A percentile compares a stretch with the other conserved stretches of the same genome.
These are phyloP conservation scores for Neocrepidodera transversa DNA, from an alignment of 2,888 invertebrate species.

Conservation along the genomic window DNA sequence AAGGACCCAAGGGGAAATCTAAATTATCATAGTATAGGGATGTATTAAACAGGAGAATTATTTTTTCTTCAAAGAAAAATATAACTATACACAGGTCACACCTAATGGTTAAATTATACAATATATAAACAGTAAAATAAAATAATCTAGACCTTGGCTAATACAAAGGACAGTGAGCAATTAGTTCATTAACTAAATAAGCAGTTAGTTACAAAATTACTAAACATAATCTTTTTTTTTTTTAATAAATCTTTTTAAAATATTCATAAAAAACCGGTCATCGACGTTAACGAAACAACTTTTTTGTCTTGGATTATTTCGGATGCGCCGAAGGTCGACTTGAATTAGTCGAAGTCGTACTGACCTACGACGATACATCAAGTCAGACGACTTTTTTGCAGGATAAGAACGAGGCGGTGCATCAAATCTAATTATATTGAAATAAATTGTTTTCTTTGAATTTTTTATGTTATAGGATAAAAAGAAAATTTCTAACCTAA, in stretches of 20 bases:
- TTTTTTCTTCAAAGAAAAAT: background rate
- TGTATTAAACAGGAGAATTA: slow-evolving; percentile 5
- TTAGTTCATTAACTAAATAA: background rate
- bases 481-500: too few species aligned
- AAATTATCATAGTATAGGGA: slow-evolving; percentile 7
- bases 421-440: background rate
- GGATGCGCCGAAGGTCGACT: background rate
- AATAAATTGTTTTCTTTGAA: too few species aligned
- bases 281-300: background rate
- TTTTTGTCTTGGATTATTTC: background rate
- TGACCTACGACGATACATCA: background rate
- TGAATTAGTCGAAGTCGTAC: background rate
- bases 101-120: background rate
- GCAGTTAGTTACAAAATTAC: background rate
- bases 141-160: background rate
- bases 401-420: background rate
- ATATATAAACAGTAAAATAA: background rate
- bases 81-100: too few species aligned
- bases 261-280: background rate
- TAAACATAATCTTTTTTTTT: background rate
- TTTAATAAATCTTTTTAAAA: background rate
- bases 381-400: background rate
- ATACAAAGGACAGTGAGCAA: background rate
- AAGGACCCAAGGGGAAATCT: background rate
- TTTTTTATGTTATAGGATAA: too few species aligned